A percentile compares a stretch with the other conserved stretches of the same genome.
phyloP scores from a whole-genome alignment of 2,113 vertebrate genomes.

The Falco punctatus region DNA sequence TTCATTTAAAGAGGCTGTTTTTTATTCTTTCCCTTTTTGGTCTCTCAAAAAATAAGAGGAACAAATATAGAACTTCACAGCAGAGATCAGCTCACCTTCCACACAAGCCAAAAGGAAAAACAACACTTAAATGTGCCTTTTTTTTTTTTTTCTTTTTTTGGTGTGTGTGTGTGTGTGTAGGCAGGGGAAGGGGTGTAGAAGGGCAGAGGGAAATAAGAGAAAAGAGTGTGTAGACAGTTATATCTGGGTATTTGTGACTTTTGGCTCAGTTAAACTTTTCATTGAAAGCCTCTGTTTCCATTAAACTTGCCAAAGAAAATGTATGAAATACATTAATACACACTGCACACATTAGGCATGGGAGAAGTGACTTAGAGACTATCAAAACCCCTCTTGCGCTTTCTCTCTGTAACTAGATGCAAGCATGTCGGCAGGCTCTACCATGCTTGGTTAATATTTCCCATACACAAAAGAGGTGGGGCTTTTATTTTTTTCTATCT shows the following conservation, averaged over 20 bases:
- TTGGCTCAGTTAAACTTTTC: constrained; percentile 53
- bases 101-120: constrained; percentile 10
- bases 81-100: constrained; percentile 46
- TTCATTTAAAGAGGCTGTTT: constrained; percentile 66
- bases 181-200: background rate
- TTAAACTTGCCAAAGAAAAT: constrained; percentile 67
- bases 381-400: background rate
- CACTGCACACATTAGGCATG: background rate
- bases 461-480: background rate
- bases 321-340: constrained; percentile 40
- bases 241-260: constrained; percentile 53
- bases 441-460: background rate
- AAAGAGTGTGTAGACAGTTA: background rate
- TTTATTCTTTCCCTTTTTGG: constrained; percentile 51
- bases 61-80: constrained; percentile 24
- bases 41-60: constrained; percentile 37
- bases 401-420: background rate
- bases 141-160: background rate
- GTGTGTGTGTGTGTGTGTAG: too few relatives aligned
- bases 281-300: constrained; percentile 67
- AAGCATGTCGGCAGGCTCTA: fast-evolving
- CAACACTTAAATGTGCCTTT: background rate
- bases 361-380: background rate
- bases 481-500: background rate
- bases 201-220: background rate